Conservation (phyloP, 1,140 invertebrate species). For the Olivierus martensii region DNA sequence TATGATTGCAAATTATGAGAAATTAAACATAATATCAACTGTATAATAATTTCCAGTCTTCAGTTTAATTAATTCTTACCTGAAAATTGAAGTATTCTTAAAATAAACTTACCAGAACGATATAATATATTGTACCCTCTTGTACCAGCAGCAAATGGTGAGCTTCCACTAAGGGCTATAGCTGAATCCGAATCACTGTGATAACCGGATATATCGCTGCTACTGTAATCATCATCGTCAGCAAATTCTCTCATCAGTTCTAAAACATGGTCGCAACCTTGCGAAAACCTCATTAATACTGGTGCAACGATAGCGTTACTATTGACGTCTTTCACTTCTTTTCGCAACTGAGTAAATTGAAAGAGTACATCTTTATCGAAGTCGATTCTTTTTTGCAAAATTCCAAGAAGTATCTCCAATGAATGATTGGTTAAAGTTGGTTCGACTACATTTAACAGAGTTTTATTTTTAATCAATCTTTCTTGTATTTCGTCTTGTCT, state of each 20-base stretch:
- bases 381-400: conserved; percentile 47
- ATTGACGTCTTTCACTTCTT: conserved; percentile 48
- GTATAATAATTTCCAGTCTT: no score
- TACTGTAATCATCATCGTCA: conserved; percentile 30
- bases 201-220: conserved; percentile 50
- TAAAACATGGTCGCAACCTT: conserved; percentile 54
- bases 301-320: conserved; percentile 49
- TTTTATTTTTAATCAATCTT: conserved; percentile 81
- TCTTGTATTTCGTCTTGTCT: conserved; percentile 58
- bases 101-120: conserved; percentile 32
- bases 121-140: conserved; percentile 37
- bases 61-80: no score
- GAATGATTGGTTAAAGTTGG: conserved; percentile 40
- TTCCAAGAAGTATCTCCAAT: conserved; percentile 41
- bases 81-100: not conserved
- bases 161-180: conserved; percentile 23
- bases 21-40: no score
- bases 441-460: conserved; percentile 69
- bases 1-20: no score
- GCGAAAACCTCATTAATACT: conserved; percentile 65
- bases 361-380: conserved; percentile 50
- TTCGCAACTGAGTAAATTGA: conserved; percentile 46
- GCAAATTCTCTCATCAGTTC: conserved; percentile 50
- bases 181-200: conserved; percentile 57
- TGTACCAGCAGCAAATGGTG: conserved; percentile 7